A percentile compares a stretch with the other conserved stretches of the same genome.
These are phyloP conservation scores for Sarcoramphus papa DNA, from an alignment of 2,797 vertebrate genomes.

Conservation along the genomic window DNA sequence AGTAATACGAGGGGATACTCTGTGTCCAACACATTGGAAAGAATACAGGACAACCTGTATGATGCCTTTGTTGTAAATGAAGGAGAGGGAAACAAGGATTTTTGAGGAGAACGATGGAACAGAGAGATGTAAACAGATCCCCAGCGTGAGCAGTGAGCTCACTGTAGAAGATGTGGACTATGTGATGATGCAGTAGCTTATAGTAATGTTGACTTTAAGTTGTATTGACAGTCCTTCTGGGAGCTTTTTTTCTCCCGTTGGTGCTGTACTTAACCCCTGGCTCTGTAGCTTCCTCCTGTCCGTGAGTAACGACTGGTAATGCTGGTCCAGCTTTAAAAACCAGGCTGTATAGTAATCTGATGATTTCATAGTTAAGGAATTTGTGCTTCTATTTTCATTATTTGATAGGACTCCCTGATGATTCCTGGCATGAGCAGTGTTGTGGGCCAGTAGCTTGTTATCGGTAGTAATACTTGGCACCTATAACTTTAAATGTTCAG, in stretches of 20 bases:
- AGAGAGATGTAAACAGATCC: neutral
- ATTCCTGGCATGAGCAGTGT: neutral
- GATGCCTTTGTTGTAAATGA: neutral
- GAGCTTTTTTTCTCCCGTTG: neutral
- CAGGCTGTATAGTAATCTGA: neutral
- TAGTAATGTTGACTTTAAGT: neutral
- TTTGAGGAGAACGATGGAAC: neutral
- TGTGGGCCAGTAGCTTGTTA: neutral
- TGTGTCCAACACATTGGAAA: neutral
- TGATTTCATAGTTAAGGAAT: constrained; percentile 37
- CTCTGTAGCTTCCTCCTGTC: neutral
- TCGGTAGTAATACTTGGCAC: constrained; percentile 6
- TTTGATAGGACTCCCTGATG: constrained; percentile 20
- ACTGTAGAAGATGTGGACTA: neutral
- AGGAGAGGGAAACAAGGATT: neutral
- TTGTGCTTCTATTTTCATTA: constrained; percentile 44
- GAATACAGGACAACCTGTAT: neutral
- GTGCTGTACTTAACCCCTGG: neutral
- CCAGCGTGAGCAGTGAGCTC: neutral
- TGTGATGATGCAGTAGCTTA: neutral
- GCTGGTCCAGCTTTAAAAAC: neutral
- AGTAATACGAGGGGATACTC: neutral
- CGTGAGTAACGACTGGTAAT: neutral
- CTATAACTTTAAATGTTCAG: neutral
- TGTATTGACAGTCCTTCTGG: neutral